A percentile compares a stretch with the other conserved stretches of the same genome.
Evolutionary conservation across 2,113 vertebrate species (phyloP).

Genomic region (western clawed frog (Xenopus tropicalis)): UCB_Xtro_10.0 CM004445.2:18872001-18872500

Average conservation of each 20-base stretch:
- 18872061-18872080: slow-evolving; percentile 20
- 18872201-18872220: slow-evolving; percentile 40
- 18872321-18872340: too few relatives aligned
- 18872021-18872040: not conserved
- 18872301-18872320: too few relatives aligned
- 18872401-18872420: too few relatives aligned
- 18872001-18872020: too few relatives aligned
- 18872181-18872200: slow-evolving; percentile 40
- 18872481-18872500: too few relatives aligned
- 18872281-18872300: too few relatives aligned
- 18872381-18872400: too few relatives aligned
- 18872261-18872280: slow-evolving; percentile 14
- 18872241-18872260: slow-evolving; percentile 31
- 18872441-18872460: too few relatives aligned
- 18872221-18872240: slow-evolving; percentile 43
- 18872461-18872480: too few relatives aligned
- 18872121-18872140: slow-evolving; percentile 41
- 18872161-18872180: slow-evolving; percentile 40
- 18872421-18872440: too few relatives aligned
- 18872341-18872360: too few relatives aligned
- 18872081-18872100: slow-evolving; percentile 36
- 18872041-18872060: not conserved
- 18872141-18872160: slow-evolving; percentile 43
- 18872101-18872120: slow-evolving; percentile 16
- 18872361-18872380: too few relatives aligned